Percentiles rank a stretch among this genome's conserved stretches.
These are phyloP conservation scores for Eurystomus gularis DNA, from an alignment of 2,113 vertebrate genomes.

Conservation along the genomic window DNA sequence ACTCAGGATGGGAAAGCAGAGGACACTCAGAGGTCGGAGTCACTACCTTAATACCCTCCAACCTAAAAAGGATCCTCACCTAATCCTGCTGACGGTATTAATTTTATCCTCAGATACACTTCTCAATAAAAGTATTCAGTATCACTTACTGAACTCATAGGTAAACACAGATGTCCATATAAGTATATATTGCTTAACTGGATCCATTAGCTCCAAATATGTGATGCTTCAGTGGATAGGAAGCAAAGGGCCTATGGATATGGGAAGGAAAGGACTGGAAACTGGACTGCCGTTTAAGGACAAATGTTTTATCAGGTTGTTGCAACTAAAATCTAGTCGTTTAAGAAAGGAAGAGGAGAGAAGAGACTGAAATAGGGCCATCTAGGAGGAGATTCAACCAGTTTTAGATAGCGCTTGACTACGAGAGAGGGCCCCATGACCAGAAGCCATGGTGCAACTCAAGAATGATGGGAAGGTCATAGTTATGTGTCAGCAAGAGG, in stretches of 20 bases:
- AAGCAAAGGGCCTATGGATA: neutral
- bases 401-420: neutral
- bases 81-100: neutral
- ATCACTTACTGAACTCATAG: neutral
- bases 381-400: neutral
- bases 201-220: neutral
- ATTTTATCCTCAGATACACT: neutral
- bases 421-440: neutral
- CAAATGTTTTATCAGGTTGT: neutral
- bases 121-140: neutral
- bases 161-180: neutral
- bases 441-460: neutral
- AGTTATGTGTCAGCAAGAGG: neutral
- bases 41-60: neutral
- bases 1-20: neutral
- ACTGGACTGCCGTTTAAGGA: neutral
- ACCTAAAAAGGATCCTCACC: neutral
- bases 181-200: neutral
- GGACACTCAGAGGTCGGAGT: neutral
- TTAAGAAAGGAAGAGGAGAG: neutral
- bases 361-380: neutral
- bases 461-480: neutral
- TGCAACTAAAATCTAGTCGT: neutral
- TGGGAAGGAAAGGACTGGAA: neutral
- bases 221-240: neutral